Conservation (phyloP, 2,888 invertebrate species). For the Pseudococcus longispinus region DNA sequence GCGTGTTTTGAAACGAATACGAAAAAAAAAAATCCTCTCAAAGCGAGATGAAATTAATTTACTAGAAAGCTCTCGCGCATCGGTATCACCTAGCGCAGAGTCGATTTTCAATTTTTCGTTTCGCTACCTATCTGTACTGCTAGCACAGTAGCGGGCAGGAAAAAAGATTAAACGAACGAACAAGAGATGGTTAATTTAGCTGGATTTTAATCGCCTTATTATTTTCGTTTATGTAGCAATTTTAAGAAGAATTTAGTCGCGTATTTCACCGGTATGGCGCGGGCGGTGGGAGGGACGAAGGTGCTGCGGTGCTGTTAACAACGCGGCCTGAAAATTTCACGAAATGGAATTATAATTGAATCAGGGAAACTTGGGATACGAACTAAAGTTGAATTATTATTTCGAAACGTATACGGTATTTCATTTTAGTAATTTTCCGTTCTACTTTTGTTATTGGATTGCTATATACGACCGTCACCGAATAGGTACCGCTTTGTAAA, state of each 20-base stretch:
- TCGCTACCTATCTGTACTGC: background rate
- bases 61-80: background rate
- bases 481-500: background rate
- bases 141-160: background rate
- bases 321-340: background rate
- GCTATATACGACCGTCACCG: background rate
- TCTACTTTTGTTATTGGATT: background rate
- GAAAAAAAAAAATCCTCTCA: background rate
- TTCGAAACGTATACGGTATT: background rate
- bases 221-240: conserved; percentile 8
- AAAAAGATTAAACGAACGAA: background rate
- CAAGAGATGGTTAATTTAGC: background rate
- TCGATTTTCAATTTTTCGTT: conserved; percentile 7
- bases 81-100: background rate
- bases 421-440: conserved; percentile 1
- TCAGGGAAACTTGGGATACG: background rate
- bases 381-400: background rate
- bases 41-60: conserved; percentile 18
- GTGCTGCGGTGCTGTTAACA: background rate
- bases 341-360: conserved; percentile 33
- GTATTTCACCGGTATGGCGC: background rate
- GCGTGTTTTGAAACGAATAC: background rate
- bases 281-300: background rate
- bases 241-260: background rate
- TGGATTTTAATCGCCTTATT: conserved; percentile 26